Base-by-base conservation (phyloP, 2,113 vertebrate species). In the Petaurus breviceps region DNA sequence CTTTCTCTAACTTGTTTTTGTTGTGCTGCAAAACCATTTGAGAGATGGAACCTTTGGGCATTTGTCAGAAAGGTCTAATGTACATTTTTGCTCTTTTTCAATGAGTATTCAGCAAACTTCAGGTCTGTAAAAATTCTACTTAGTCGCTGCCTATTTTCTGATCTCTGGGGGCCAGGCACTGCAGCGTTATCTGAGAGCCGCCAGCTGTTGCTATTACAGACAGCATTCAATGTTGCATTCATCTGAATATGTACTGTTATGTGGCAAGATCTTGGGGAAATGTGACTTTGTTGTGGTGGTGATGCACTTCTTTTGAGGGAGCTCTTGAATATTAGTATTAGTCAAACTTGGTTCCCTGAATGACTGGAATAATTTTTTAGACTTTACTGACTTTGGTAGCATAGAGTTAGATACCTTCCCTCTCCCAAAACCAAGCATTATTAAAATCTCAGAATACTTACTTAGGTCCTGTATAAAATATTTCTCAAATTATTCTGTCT, bases 201-300 rank as follows among this genome's bases (percentile, higher is more conserved):
- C 94, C 98, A 98, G 98, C 96, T 98, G 97, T 96, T 97, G 96
- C 96, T 97, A 16, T 95, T 97, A 97, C 93, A 97, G 84, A 91
- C 96, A 94, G 91, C 53, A 90, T 96, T 97, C 94, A 96, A 2
- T 95, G 96, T 96, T 94, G 95, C 97, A 96, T 97, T 97, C 98
- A 97, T 97, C 96, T 93, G 97, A 95, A 96, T 95, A 97, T 91
- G 94, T 95, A 96, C 96, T 93, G 51, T 95, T 93, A 93, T 84
- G 94, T 19, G 22, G 92, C 94, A 96, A 97, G 94, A 97, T 96
- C 93, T 97, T 52, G 8, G 94, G 90, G 24, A 96, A 97, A 77
- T 49, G 90, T 95, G 93, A 96, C 97, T 97, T 95, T 97, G 95
- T 92, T 93, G 92, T 90, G 95, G 97, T 96, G 97, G 96, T 95